phyloP scores from a whole-genome alignment of 2,888 invertebrate genomes.

The Anticlea derivata region DNA sequence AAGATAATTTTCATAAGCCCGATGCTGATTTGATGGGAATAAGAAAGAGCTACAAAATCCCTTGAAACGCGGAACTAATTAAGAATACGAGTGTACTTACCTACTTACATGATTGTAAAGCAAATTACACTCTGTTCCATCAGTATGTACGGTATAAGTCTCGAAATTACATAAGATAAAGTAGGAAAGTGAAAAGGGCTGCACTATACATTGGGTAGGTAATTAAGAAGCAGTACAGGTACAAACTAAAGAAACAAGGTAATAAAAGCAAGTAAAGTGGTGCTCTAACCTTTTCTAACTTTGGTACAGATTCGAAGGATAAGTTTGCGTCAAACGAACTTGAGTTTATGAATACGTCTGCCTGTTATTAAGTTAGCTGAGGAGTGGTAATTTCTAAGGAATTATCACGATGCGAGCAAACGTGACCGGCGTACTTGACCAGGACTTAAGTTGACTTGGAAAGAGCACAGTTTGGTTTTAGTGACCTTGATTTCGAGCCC shows the following conservation, averaged over 20 bases:
- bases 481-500: neutral
- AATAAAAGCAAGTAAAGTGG: conserved; percentile 44
- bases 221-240: conserved; percentile 43
- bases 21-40: neutral
- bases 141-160: conserved; percentile 31
- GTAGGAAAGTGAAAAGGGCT: conserved; percentile 42
- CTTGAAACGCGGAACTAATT: conserved; percentile 43
- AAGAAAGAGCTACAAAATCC: conserved; percentile 2
- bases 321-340: conserved; percentile 38
- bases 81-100: conserved; percentile 13
- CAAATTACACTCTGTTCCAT: conserved; percentile 41
- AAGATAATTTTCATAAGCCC: neutral
- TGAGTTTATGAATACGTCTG: conserved; percentile 35
- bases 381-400: conserved; percentile 49
- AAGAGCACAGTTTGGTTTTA: no score
- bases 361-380: conserved; percentile 43
- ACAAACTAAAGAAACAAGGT: conserved; percentile 30
- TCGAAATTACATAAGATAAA: conserved; percentile 46
- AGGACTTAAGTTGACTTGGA: conserved; percentile 12
- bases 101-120: conserved; percentile 8
- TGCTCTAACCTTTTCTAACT: conserved; percentile 40
- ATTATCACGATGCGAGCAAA: conserved; percentile 48
- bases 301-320: conserved; percentile 43
- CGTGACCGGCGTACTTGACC: conserved; percentile 36
- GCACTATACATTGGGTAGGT: conserved; percentile 17